A percentile compares a stretch with the other conserved stretches of the same genome.
phyloP scores from a whole-genome alignment of 2,113 vertebrate genomes.

The Sclerurus mexicanus region DNA sequence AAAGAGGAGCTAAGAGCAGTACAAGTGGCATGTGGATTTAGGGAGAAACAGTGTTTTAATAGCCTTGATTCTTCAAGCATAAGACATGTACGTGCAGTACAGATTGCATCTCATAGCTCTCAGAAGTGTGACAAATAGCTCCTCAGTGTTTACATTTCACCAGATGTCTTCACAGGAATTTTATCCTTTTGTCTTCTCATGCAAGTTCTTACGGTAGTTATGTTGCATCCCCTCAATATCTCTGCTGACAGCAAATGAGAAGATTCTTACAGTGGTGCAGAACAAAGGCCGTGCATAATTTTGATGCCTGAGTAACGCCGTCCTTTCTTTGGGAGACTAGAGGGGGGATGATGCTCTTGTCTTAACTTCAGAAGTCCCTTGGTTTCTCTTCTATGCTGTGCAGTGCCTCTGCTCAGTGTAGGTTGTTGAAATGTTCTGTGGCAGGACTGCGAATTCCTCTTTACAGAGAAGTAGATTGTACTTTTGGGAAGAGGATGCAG shows the following conservation, averaged over 20 bases:
- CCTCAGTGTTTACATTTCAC: background rate
- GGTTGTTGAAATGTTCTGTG: background rate
- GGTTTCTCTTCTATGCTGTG: background rate
- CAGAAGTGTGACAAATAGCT: background rate
- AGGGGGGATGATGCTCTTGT: background rate
- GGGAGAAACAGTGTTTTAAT: background rate
- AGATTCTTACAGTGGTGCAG: background rate
- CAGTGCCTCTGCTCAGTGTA: background rate
- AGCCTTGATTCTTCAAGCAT: background rate
- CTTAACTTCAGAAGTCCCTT: background rate
- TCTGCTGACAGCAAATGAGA: background rate
- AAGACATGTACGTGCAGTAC: background rate
- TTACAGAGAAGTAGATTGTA: background rate
- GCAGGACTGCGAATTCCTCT: background rate
- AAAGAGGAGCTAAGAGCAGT: background rate
- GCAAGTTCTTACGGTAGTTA: background rate
- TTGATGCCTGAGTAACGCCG: background rate
- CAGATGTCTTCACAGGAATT: background rate
- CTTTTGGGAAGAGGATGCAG: background rate
- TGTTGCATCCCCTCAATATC: background rate
- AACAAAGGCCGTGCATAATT: background rate
- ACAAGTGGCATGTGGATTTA: background rate
- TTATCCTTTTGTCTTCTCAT: background rate
- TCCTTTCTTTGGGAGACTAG: background rate
- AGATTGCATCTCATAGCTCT: background rate